Evolutionary conservation across 2,888 invertebrate species (phyloP), one percentile per base, ranked within the genome.

Genomic region (Ceraclea dissimilis): DNA sequence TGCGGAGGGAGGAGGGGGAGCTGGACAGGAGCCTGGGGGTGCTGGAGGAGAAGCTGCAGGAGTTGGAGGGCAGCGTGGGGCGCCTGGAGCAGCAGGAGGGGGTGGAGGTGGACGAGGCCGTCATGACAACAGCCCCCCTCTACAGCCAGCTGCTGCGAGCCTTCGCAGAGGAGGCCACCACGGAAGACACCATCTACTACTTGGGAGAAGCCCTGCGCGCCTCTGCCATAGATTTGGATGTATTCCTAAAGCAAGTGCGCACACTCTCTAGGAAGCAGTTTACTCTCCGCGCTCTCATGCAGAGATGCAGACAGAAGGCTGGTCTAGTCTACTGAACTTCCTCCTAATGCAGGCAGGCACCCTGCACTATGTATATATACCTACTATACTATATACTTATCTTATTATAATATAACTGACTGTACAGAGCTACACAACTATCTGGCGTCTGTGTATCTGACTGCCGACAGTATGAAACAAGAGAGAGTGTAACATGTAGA

Each of bases 181-280:
- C 93, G 52, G 98, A 99, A 78, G 99, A 99, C 79, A 93, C 96
- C 60, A 95, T 99, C 68, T 99, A 98, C 71, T 96, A 95, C 70
- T 85, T 99, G 74, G 96, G 96, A 8, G 95, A 97, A 76, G 96
- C 94, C 10, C 73, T 98, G 59, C 82, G 95, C 62, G 87, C 90
- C 65, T 88, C 90, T 60, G 92, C 93, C 6, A 92, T 99, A 67
- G 96, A 96, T 76, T 76, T 98, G 67, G 97, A 99, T 69, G 89
- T 91, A 54, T 99, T 97, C 76, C 80, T 99, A 66, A 96, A 96
- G 75, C 93, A 96, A 79, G 94, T 99, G 1, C 86, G 99, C 62
- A 89, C 92, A 62, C 76, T 98, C 61, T 97, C 98, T 10, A 84
- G 98, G 56, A 88, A 90, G 68, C 99, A 99, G 75, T 99, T 99